Conservation (phyloP, 2,797 vertebrate genomes). For the Steatocranus sp. region DNA sequence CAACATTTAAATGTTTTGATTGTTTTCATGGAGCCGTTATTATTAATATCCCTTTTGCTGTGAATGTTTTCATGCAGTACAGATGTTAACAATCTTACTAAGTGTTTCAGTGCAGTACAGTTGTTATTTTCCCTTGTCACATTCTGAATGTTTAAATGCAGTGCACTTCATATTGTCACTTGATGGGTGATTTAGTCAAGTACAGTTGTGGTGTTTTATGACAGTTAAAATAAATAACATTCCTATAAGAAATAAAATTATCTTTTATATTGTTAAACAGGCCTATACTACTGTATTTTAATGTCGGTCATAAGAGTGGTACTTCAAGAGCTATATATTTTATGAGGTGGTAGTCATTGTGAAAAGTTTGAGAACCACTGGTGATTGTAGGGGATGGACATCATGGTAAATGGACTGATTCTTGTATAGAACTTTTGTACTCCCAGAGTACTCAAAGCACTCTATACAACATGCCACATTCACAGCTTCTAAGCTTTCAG, state of each 20-base stretch:
- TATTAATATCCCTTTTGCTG: neutral
- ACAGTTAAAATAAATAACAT: neutral
- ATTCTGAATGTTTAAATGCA: neutral
- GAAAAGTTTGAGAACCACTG: too few relatives aligned
- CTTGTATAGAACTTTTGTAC: too few relatives aligned
- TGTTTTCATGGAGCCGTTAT: neutral
- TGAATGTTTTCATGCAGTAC: neutral
- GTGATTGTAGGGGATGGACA: too few relatives aligned
- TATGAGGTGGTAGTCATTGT: too few relatives aligned
- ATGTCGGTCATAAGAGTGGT: neutral
- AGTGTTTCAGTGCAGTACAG: neutral
- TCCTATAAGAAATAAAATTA: neutral
- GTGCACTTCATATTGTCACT: neutral
- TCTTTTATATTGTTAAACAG: neutral
- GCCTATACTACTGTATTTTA: neutral
- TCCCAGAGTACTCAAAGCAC: too few relatives aligned
- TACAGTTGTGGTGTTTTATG: neutral
- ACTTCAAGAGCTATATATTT: too few relatives aligned
- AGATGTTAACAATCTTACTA: neutral
- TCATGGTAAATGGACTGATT: too few relatives aligned
- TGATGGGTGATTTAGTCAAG: neutral
- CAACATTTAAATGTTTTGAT: neutral
- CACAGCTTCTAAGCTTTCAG: too few relatives aligned
- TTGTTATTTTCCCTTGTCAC: neutral
- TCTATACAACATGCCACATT: too few relatives aligned